phyloP scores from a whole-genome alignment of 2,888 invertebrate species.

The Rotaria macrura region DNA sequence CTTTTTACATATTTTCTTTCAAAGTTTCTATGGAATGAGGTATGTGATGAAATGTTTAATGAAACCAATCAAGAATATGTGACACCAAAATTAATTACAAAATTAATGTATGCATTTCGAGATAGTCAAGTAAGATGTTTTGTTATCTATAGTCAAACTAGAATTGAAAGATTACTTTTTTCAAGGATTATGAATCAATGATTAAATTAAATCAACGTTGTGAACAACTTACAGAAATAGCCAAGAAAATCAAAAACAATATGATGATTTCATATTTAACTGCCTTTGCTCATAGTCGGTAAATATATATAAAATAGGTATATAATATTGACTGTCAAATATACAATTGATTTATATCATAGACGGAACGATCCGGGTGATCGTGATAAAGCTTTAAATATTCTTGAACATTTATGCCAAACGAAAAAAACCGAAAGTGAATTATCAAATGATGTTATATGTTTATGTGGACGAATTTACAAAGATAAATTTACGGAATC shows the following conservation, averaged over 20 bases:
- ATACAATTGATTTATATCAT: slow-evolving; percentile 35
- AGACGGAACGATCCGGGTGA: slow-evolving; percentile 86
- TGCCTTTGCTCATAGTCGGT: slow-evolving; percentile 89
- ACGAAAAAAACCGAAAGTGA: slow-evolving; percentile 71
- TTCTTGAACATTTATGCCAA: slow-evolving; percentile 62
- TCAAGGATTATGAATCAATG: slow-evolving; percentile 83
- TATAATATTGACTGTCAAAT: no score
- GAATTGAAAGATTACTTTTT: neutral
- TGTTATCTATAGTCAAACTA: neutral
- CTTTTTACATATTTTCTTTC: neutral
- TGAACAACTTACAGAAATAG: neutral
- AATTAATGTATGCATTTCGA: slow-evolving; percentile 19
- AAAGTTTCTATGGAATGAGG: slow-evolving; percentile 6
- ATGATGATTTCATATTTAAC: slow-evolving; percentile 82
- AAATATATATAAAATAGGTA: slow-evolving; percentile 17
- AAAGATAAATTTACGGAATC: slow-evolving; percentile 83
- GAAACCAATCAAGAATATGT: neutral
- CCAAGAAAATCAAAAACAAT: slow-evolving; percentile 67
- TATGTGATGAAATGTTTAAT: neutral
- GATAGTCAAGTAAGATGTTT: neutral
- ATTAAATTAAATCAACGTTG: slow-evolving; percentile 80
- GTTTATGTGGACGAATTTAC: slow-evolving; percentile 91
- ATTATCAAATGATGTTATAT: slow-evolving; percentile 88
- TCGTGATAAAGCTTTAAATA: slow-evolving; percentile 77
- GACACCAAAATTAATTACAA: neutral